Percentiles rank a stretch among this genome's conserved stretches.
Conservation (phyloP, 2,113 vertebrate genomes). For the Pelecanoides urinatrix region DNA sequence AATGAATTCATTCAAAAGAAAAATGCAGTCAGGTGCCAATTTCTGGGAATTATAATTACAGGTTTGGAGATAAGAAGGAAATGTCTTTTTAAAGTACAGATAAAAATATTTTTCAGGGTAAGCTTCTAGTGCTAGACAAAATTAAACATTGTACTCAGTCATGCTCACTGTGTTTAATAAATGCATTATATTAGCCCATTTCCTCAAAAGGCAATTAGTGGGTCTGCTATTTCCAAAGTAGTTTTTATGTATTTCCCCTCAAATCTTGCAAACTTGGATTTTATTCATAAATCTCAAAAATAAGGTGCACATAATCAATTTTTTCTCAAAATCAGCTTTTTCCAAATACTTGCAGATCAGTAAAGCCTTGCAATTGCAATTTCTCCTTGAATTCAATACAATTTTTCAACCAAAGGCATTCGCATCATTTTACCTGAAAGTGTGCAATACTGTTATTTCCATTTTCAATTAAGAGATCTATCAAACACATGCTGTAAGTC, state of each 20-base stretch:
- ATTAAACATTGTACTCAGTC: not conserved
- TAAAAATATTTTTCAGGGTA: not conserved
- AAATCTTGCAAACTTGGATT: not conserved
- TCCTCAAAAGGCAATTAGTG: not conserved
- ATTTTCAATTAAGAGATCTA: not conserved
- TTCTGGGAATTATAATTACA: slow-evolving; percentile 27
- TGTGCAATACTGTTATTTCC: not conserved
- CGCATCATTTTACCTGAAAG: not conserved
- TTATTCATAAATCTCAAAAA: not conserved
- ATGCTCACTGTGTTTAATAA: not conserved
- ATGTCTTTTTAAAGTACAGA: not conserved
- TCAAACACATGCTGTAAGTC: not conserved
- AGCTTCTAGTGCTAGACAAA: not conserved
- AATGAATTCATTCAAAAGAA: slow-evolving; percentile 14
- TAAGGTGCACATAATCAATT: not conserved
- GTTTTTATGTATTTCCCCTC: not conserved
- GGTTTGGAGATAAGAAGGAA: not conserved
- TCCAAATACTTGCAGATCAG: not conserved
- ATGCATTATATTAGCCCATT: not conserved
- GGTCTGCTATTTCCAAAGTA: not conserved
- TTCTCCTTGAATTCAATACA: not conserved
- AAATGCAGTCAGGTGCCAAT: not conserved
- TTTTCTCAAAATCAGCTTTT: not conserved
- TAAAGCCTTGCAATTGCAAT: not conserved
- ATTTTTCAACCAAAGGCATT: not conserved